Evolutionary conservation across 1,140 invertebrate species (phyloP).

Genomic region (Cryptotermes secundus): DNA sequence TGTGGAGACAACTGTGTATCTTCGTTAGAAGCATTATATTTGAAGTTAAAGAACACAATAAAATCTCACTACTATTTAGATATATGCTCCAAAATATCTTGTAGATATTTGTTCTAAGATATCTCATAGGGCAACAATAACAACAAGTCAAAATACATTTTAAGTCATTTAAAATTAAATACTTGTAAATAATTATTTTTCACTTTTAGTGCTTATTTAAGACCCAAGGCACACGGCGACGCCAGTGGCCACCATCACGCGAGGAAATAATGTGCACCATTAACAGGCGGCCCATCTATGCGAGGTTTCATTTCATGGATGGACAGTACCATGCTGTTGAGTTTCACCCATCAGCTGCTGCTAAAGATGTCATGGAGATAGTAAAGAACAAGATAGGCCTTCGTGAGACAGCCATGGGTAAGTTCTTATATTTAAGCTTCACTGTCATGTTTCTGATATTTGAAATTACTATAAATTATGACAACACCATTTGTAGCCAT

Average conservation of each 20-base stretch:
- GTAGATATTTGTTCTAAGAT: too few relatives aligned
- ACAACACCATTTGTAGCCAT: too few relatives aligned
- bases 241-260: constrained; percentile 89
- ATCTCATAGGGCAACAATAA: too few relatives aligned
- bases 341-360: constrained; percentile 91
- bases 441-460: too few relatives aligned
- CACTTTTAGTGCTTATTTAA: constrained; percentile 70
- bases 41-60: too few relatives aligned
- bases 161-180: too few relatives aligned
- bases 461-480: too few relatives aligned
- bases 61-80: too few relatives aligned
- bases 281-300: constrained; percentile 85
- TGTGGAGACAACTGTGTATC: constrained; percentile 20
- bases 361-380: constrained; percentile 85
- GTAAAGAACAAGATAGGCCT: constrained; percentile 92
- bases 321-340: constrained; percentile 93
- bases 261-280: constrained; percentile 93
- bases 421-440: constrained; percentile 33
- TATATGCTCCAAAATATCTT: too few relatives aligned
- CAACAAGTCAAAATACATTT: too few relatives aligned
- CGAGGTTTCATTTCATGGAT: constrained; percentile 90
- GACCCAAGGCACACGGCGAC: constrained; percentile 79
- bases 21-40: background rate
- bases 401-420: constrained; percentile 73
- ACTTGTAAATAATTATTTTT: background rate